A percentile compares a stretch with the other conserved stretches of the same genome.
These are phyloP conservation scores for Alca torda DNA, from an alignment of 2,797 vertebrate species.

Conservation along the genomic window DNA sequence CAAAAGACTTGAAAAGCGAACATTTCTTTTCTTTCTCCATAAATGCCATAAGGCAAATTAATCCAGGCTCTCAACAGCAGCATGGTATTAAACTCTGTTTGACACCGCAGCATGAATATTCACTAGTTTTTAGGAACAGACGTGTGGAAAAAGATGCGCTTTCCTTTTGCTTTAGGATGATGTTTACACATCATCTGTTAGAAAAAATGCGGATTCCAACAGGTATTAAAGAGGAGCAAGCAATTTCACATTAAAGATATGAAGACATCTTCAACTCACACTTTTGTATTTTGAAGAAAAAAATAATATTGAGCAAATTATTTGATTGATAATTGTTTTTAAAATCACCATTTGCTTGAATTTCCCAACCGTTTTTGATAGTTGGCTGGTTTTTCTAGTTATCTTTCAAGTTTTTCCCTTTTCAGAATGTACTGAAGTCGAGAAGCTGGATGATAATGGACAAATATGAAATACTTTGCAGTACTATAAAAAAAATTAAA, in stretches of 20 bases:
- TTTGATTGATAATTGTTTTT: background rate
- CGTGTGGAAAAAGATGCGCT: background rate
- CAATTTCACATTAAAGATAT: background rate
- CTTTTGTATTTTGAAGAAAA: background rate
- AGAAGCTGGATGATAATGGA: background rate
- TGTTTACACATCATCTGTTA: background rate
- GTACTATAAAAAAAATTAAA: background rate
- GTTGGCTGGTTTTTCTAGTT: background rate
- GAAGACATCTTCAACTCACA: background rate
- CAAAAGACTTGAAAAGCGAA: background rate
- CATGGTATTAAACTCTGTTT: conserved; percentile 19
- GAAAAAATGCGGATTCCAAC: background rate
- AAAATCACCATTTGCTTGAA: background rate
- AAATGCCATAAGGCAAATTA: background rate
- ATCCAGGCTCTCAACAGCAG: conserved; percentile 1
- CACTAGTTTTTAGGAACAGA: background rate
- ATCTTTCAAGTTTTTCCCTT: background rate
- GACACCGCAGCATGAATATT: background rate
- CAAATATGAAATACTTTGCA: background rate
- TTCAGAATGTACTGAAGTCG: conserved; percentile 35
- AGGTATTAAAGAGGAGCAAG: background rate
- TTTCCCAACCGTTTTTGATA: background rate
- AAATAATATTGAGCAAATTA: background rate
- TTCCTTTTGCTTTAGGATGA: background rate
- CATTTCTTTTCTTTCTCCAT: background rate